phyloP scores from a whole-genome alignment of 1,140 invertebrate genomes.

The Brachionus koreanus region DNA sequence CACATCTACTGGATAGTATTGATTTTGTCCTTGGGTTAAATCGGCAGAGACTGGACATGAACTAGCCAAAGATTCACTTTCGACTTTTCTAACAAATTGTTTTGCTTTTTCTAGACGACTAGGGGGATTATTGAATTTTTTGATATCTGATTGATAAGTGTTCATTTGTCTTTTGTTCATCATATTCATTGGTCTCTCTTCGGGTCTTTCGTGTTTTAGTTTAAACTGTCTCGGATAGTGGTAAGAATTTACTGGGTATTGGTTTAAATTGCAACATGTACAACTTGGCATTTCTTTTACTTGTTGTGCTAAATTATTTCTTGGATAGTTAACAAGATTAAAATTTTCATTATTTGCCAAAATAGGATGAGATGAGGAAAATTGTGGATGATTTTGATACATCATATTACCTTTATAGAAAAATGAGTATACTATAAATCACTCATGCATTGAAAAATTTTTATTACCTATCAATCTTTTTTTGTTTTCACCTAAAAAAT shows the following conservation, averaged over 20 bases:
- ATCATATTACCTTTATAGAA: slow-evolving; percentile 36
- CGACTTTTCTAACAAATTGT: not conserved
- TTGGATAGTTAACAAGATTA: not conserved
- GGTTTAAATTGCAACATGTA: not conserved
- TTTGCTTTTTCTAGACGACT: slow-evolving; percentile 28
- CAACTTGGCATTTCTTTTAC: not conserved
- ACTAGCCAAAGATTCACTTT: not conserved
- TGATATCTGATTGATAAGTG: not conserved
- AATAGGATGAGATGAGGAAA: not conserved
- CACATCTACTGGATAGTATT: slow-evolving; percentile 17
- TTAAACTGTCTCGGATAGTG: not conserved
- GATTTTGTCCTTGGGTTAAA: not conserved
- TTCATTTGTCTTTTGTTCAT: not conserved
- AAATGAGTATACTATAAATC: not conserved
- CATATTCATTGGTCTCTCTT: not conserved
- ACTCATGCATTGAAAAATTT: not conserved
- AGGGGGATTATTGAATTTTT: not conserved
- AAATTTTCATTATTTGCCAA: slow-evolving; percentile 40
- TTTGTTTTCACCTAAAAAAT: slow-evolving; percentile 11
- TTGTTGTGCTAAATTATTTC: not conserved
- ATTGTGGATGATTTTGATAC: slow-evolving; percentile 10
- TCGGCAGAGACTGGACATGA: not conserved
- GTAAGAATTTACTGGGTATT: not conserved
- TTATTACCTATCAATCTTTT: slow-evolving; percentile 37
- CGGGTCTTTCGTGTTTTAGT: not conserved